These are phyloP conservation scores for Seladonia tumulorum DNA, from an alignment of 2,888 invertebrate species.

Conservation along the genomic window DNA sequence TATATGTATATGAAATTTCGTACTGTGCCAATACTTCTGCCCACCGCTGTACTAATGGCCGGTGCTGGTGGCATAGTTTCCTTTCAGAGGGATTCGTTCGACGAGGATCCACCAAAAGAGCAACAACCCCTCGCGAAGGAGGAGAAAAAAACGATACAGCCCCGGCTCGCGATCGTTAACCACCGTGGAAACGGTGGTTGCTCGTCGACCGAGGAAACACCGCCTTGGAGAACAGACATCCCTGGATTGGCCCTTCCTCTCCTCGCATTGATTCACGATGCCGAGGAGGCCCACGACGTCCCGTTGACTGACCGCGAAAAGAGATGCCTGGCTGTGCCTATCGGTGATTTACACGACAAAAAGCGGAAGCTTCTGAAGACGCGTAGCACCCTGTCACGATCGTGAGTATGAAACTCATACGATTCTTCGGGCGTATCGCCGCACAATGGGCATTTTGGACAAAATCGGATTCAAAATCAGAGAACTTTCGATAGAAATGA, in stretches of 20 bases:
- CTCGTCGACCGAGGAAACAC: conserved; percentile 51
- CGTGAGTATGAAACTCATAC: conserved; percentile 59
- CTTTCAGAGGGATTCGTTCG: conserved; percentile 81
- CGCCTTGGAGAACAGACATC: conserved; percentile 71
- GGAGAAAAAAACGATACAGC: conserved; percentile 55
- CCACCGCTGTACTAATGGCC: background rate
- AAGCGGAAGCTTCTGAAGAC: conserved; percentile 80
- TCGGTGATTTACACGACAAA: conserved; percentile 80
- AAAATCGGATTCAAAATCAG: too few species aligned
- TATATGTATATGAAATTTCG: too few species aligned
- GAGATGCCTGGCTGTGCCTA: conserved; percentile 82
- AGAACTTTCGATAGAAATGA: too few species aligned
- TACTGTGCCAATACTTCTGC: too few species aligned
- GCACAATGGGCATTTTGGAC: too few species aligned
- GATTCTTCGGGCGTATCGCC: background rate
- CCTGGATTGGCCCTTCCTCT: conserved; percentile 48
- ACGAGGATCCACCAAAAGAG: conserved; percentile 65
- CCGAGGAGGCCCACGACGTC: conserved; percentile 62
- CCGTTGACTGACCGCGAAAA: conserved; percentile 82
- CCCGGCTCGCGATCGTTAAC: conserved; percentile 53
- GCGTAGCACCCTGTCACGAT: conserved; percentile 73
- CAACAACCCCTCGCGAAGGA: conserved; percentile 54
- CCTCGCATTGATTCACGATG: conserved; percentile 58
- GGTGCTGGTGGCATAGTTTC: conserved; percentile 74
- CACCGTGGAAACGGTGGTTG: conserved; percentile 41